Evolutionary conservation across 2,888 invertebrate genomes (phyloP).

Genomic region (Electrophaes corylata): DNA sequence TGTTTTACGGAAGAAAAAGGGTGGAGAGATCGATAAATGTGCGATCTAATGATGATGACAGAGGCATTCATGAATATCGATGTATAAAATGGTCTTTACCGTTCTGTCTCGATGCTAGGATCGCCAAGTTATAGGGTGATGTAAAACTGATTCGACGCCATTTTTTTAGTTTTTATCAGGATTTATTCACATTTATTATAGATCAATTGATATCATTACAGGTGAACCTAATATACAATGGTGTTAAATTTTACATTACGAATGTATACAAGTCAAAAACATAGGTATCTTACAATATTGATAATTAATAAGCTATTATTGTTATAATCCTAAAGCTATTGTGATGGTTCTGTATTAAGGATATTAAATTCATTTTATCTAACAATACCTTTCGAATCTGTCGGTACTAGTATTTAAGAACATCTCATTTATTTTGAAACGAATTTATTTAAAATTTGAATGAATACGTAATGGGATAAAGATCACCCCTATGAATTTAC

Average conservation of each 20-base stretch:
- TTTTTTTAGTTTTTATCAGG: slow-evolving; percentile 65
- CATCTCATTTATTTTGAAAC: slow-evolving; percentile 52
- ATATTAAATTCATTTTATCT: slow-evolving; percentile 56
- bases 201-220: slow-evolving; percentile 76
- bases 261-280: slow-evolving; percentile 84
- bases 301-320: slow-evolving; percentile 74
- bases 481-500: slow-evolving; percentile 62
- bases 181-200: slow-evolving; percentile 81
- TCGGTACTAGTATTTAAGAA: slow-evolving; percentile 54
- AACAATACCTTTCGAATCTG: slow-evolving; percentile 57
- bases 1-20: slow-evolving; percentile 70
- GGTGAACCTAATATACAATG: slow-evolving; percentile 78
- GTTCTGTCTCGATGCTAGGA: slow-evolving; percentile 79
- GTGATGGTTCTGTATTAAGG: slow-evolving; percentile 76
- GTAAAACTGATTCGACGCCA: slow-evolving; percentile 73
- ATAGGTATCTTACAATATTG: slow-evolving; percentile 79
- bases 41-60: slow-evolving; percentile 82
- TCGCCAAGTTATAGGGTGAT: slow-evolving; percentile 73
- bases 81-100: slow-evolving; percentile 79
- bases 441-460: slow-evolving; percentile 48
- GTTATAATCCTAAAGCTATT: slow-evolving; percentile 80
- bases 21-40: slow-evolving; percentile 75
- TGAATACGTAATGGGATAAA: slow-evolving; percentile 60
- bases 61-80: slow-evolving; percentile 83
- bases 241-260: slow-evolving; percentile 74